A percentile compares a stretch with the other conserved stretches of the same genome.
phyloP scores from a whole-genome alignment of 1,140 invertebrate genomes.

The Delia radicum region DNA sequence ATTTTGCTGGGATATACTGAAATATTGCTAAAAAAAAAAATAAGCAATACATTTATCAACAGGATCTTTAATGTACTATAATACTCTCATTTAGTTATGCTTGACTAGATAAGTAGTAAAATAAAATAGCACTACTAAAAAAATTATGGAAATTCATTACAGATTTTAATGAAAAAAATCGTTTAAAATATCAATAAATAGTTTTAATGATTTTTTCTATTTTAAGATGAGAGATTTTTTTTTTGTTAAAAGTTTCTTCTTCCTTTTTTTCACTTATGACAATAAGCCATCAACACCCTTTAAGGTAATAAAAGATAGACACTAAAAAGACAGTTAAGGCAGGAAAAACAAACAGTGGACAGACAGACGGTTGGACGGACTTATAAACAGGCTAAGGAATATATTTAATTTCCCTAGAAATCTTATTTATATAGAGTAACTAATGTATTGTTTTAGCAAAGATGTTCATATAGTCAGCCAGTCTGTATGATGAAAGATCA shows the following conservation, averaged over 20 bases:
- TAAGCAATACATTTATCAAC: background rate
- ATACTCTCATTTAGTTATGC: background rate
- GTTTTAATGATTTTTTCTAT: background rate
- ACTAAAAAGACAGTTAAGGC: background rate
- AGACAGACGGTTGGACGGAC: no score
- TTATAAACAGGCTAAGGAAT: no score
- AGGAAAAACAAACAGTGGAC: background rate
- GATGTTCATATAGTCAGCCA: background rate
- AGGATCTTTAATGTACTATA: background rate
- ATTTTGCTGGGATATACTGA: no score
- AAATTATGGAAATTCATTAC: background rate
- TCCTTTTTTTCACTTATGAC: background rate
- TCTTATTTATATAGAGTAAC: background rate
- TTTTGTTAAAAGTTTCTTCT: no score
- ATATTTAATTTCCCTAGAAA: background rate
- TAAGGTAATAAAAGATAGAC: background rate
- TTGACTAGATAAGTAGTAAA: background rate
- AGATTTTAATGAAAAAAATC: background rate
- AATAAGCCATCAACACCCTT: background rate
- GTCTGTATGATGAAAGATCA: background rate
- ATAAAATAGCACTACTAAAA: no score
- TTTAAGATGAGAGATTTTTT: no score
- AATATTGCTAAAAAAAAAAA: no score
- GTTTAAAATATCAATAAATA: background rate
- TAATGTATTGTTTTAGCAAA: background rate